phyloP scores from a whole-genome alignment of 92 coral and sea anemone genomes.

The Parazoanthus swiftii region DNA sequence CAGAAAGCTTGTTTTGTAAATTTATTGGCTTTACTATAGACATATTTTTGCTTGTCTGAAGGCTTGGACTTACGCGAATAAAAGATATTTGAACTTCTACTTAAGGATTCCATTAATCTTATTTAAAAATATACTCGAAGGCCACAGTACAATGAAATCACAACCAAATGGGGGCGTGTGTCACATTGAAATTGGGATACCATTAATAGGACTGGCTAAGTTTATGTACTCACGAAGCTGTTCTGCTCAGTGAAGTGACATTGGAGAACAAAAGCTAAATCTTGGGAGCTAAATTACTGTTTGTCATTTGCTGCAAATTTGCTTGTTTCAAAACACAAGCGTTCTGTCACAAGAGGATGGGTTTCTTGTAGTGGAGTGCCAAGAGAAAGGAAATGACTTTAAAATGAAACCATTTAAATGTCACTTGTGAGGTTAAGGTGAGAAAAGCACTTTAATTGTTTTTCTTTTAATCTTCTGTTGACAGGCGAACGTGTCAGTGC shows the following conservation, averaged over 20 bases:
- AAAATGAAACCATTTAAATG: constrained; percentile 45
- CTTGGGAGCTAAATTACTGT: constrained; percentile 13
- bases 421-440: constrained; percentile 44
- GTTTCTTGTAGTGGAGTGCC: constrained; percentile 32
- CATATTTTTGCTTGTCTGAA: constrained; percentile 19
- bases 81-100: constrained; percentile 42
- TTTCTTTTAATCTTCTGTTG: constrained; percentile 47
- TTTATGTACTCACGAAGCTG: constrained; percentile 31
- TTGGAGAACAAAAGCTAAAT: constrained; percentile 22
- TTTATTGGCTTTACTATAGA: constrained; percentile 19
- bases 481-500: constrained; percentile 46
- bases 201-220: constrained; percentile 24
- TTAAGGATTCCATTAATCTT: constrained; percentile 38
- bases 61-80: constrained; percentile 28
- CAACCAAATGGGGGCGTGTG: constrained; percentile 46
- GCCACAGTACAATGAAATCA: constrained; percentile 21
- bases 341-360: neutral
- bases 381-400: constrained; percentile 40
- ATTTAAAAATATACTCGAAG: constrained; percentile 38
- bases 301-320: constrained; percentile 17
- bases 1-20: constrained; percentile 39
- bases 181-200: constrained; percentile 34
- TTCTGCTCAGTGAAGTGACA: constrained; percentile 17
- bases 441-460: constrained; percentile 48
- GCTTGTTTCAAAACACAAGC: constrained; percentile 12